These are phyloP conservation scores for Origma solitaria DNA, from an alignment of 2,113 vertebrate species.

Conservation along the genomic window DNA sequence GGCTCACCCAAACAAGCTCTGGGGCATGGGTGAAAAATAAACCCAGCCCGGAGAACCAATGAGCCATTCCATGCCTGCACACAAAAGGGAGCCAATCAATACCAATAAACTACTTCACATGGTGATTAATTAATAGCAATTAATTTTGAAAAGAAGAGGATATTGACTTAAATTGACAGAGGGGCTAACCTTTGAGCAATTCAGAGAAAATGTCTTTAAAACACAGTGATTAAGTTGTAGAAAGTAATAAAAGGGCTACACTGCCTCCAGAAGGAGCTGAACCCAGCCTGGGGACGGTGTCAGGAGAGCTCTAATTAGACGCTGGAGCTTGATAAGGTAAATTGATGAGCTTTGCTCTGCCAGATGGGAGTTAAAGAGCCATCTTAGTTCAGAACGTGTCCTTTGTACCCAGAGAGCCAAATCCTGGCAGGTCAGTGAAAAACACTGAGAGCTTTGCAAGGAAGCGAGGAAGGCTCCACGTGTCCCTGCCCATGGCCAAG, in stretches of 20 bases:
- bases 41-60: not conserved
- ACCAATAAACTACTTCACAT: conserved; percentile 60
- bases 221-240: conserved; percentile 60
- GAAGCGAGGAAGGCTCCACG: fast-evolving
- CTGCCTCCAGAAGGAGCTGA: not conserved
- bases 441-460: not conserved
- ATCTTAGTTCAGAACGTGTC: not conserved
- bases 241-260: conserved; percentile 39
- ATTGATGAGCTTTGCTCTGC: not conserved
- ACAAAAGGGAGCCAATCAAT: conserved; percentile 62
- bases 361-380: not conserved
- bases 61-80: not conserved
- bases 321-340: not conserved
- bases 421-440: not conserved
- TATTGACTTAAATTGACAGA: conserved; percentile 66
- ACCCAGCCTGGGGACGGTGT: not conserved
- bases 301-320: conserved; percentile 6
- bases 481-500: not conserved
- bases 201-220: conserved; percentile 55
- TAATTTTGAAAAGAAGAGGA: conserved; percentile 64
- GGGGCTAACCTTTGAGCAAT: conserved; percentile 58
- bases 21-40: not conserved
- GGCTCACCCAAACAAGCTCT: fast-evolving
- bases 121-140: conserved; percentile 70
- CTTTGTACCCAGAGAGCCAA: fast-evolving